Conservation (phyloP, 1,140 invertebrate genomes). For the Cyrtorhinus lividipennis region DNA sequence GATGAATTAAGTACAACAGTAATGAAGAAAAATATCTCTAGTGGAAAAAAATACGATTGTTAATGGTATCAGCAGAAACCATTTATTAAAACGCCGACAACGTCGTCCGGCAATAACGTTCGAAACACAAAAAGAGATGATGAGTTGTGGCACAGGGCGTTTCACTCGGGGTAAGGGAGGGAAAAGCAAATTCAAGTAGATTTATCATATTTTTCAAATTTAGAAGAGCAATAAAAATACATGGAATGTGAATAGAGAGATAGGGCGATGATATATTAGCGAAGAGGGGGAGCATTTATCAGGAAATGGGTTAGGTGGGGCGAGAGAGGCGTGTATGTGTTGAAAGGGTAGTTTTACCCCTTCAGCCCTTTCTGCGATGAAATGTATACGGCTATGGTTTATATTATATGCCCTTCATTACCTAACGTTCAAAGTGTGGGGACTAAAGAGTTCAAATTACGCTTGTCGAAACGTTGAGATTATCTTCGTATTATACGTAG, state of each 20-base stretch:
- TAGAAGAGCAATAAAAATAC: slow-evolving; percentile 19
- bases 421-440: too few relatives aligned
- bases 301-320: background rate
- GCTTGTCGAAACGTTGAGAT: too few relatives aligned
- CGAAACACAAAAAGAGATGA: background rate
- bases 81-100: background rate
- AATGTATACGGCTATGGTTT: background rate
- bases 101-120: background rate
- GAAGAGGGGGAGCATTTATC: slow-evolving; percentile 14
- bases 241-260: slow-evolving; percentile 20
- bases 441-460: too few relatives aligned
- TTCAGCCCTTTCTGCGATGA: background rate
- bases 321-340: background rate
- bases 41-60: too few relatives aligned
- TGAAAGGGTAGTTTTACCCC: background rate
- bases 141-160: too few relatives aligned
- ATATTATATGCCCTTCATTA: slow-evolving; percentile 3
- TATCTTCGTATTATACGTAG: too few relatives aligned
- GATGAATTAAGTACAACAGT: too few relatives aligned
- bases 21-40: too few relatives aligned
- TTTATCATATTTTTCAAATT: slow-evolving; percentile 17
- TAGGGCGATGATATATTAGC: slow-evolving; percentile 16
- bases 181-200: slow-evolving; percentile 1
- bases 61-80: background rate
- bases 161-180: background rate